Conservation (phyloP, 2,113 vertebrate species). For the Mola mola region DNA sequence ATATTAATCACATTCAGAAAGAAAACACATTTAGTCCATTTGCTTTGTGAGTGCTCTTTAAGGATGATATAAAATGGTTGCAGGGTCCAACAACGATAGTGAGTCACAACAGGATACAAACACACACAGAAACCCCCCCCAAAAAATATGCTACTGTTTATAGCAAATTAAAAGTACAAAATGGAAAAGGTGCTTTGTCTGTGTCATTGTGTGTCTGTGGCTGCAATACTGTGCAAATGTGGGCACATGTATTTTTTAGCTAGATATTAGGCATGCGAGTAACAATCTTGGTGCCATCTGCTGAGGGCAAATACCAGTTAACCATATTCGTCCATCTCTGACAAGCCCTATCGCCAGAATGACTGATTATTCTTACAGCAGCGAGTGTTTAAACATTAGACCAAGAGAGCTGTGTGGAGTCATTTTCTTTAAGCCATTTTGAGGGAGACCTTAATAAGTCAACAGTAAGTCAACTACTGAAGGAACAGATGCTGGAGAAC, state of each 20-base stretch:
- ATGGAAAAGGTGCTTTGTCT: no score
- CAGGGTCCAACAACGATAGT: not conserved
- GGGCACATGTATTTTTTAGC: no score
- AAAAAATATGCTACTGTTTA: no score
- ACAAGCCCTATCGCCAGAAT: not conserved
- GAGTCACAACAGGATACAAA: conserved; percentile 28
- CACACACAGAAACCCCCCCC: no score
- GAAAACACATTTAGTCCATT: not conserved
- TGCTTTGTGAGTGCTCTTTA: not conserved
- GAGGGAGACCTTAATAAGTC: conserved; percentile 1
- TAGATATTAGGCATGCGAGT: conserved; percentile 9
- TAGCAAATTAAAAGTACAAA: no score
- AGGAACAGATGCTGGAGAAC: conserved; percentile 2
- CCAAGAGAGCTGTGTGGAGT: not conserved
- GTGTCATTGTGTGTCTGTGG: no score
- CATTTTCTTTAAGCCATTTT: not conserved
- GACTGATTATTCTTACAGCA: conserved; percentile 17
- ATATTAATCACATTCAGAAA: conserved; percentile 20
- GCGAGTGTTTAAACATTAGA: conserved; percentile 1
- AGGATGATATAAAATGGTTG: not conserved
- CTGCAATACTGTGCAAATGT: no score
- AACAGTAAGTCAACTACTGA: not conserved
- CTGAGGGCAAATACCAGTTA: conserved; percentile 21
- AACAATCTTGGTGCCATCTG: conserved; percentile 36
- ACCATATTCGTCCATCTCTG: not conserved